A percentile compares a stretch with the other conserved stretches of the same genome.
These are phyloP conservation scores for Loriculus beryllinus DNA, from an alignment of 2,797 vertebrate species.

Conservation along the genomic window DNA sequence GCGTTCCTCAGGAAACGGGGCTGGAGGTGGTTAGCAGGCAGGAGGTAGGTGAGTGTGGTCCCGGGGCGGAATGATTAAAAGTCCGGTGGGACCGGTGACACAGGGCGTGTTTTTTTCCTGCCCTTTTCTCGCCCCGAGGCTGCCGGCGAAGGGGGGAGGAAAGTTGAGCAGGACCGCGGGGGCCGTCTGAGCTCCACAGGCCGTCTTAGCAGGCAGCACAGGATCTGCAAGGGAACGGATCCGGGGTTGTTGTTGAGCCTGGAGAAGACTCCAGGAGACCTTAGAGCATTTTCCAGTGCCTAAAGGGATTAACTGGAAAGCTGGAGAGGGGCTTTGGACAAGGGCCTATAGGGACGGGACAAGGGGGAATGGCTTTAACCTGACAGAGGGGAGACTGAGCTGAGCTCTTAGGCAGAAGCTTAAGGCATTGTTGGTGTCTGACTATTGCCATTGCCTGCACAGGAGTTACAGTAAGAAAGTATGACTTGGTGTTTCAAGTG, in stretches of 20 bases:
- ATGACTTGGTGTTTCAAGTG: background rate
- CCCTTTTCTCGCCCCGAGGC: background rate
- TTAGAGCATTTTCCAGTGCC: background rate
- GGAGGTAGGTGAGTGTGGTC: background rate
- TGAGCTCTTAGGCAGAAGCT: too few relatives aligned
- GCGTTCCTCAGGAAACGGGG: background rate
- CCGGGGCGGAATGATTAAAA: background rate
- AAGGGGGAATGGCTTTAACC: too few relatives aligned
- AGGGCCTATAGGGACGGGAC: background rate
- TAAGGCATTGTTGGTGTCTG: background rate
- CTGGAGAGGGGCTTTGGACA: background rate
- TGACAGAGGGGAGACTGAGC: too few relatives aligned
- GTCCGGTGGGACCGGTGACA: background rate
- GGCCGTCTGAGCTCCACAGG: too few relatives aligned
- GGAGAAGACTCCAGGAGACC: background rate
- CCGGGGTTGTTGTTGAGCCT: background rate
- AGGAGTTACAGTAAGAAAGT: background rate
- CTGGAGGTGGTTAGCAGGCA: too few relatives aligned
- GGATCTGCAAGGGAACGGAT: background rate
- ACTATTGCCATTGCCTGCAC: background rate
- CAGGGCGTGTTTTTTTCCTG: rapidly evolving
- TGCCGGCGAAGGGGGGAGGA: background rate
- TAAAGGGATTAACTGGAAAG: background rate
- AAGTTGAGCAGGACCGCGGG: background rate
- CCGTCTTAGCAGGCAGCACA: background rate